These are phyloP conservation scores for Neuroterus valhalla DNA, from an alignment of 1,140 invertebrate species.

Conservation along the genomic window DNA sequence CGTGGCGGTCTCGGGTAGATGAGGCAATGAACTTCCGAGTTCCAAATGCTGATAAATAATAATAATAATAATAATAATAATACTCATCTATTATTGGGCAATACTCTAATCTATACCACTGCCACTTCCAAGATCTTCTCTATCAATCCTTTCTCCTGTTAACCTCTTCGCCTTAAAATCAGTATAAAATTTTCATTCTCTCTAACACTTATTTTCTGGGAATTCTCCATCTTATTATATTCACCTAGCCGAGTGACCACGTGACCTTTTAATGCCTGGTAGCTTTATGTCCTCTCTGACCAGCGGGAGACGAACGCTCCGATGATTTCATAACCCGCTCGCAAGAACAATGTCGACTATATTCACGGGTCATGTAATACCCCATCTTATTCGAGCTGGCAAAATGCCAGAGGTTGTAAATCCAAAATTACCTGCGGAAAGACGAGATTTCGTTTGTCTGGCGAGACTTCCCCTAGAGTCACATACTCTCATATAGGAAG, in stretches of 20 bases:
- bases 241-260: conserved; percentile 4
- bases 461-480: neutral
- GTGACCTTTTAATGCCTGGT: conserved; percentile 25
- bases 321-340: conserved; percentile 63
- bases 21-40: too few relatives aligned
- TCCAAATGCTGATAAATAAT: too few relatives aligned
- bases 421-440: conserved; percentile 60
- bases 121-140: too few relatives aligned
- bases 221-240: conserved; percentile 1
- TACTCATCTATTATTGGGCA: too few relatives aligned
- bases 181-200: too few relatives aligned
- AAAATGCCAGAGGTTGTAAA: conserved; percentile 58
- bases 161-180: too few relatives aligned
- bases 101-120: too few relatives aligned
- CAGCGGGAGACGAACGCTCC: conserved; percentile 42
- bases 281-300: conserved; percentile 13
- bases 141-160: too few relatives aligned
- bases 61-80: too few relatives aligned
- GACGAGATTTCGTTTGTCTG: conserved; percentile 56
- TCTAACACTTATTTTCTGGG: neutral
- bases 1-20: too few relatives aligned
- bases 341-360: conserved; percentile 61
- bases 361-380: conserved; percentile 59
- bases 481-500: neutral
- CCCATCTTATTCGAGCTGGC: conserved; percentile 58